These are phyloP conservation scores for Onychomys leucogaster DNA, from an alignment of 2,797 vertebrate species.

Conservation along the genomic window DNA sequence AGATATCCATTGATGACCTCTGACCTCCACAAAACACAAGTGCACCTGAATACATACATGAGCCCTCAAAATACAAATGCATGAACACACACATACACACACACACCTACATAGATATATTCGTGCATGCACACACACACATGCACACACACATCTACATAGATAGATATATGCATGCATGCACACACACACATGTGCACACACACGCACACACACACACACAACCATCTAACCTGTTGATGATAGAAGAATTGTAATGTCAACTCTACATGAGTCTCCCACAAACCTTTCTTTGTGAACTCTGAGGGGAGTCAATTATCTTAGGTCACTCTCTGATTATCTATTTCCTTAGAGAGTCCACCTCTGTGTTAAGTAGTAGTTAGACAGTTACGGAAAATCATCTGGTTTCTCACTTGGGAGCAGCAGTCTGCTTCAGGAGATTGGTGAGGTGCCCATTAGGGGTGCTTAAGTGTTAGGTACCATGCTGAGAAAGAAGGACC, in stretches of 20 bases:
- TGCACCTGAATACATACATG: not conserved
- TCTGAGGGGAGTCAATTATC: not conserved
- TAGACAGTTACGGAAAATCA: fast-evolving
- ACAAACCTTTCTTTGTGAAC: not conserved
- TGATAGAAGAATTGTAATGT: not conserved
- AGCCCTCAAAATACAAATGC: not conserved
- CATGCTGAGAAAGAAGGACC: not conserved
- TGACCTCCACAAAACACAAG: not conserved
- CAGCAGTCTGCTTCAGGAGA: not conserved
- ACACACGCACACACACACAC: too few relatives aligned
- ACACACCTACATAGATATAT: not conserved
- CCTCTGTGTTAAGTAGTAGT: not conserved
- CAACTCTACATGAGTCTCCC: not conserved
- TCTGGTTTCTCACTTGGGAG: not conserved
- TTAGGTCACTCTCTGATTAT: not conserved
- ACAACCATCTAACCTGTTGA: not conserved
- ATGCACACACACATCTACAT: not conserved
- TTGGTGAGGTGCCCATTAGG: not conserved
- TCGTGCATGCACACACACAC: not conserved
- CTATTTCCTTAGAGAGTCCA: not conserved
- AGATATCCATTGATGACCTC: not conserved
- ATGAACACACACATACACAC: not conserved
- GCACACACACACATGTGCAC: not conserved
- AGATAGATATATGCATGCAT: too few relatives aligned
- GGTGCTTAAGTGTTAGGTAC: not conserved